These are phyloP conservation scores for Notoglanidium macrostoma DNA, from an alignment of 2,797 vertebrate genomes.

Conservation along the genomic window DNA sequence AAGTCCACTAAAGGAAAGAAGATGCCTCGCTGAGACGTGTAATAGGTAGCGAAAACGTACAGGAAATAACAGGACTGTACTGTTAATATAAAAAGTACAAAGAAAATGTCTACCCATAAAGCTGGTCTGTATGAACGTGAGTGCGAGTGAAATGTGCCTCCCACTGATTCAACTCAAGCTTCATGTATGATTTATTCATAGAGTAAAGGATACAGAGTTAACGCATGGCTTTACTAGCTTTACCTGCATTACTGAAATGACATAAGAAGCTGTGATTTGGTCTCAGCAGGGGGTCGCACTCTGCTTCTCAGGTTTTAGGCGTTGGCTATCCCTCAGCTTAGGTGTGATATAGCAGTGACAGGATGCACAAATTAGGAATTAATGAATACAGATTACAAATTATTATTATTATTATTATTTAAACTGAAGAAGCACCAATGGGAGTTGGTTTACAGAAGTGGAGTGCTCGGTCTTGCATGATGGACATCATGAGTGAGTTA, in stretches of 20 bases:
- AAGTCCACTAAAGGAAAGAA: not conserved
- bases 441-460: not conserved
- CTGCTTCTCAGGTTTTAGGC: conserved; percentile 36
- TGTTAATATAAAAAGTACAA: not conserved
- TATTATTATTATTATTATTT: too few species aligned
- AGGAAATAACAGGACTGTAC: not conserved
- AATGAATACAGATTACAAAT: not conserved
- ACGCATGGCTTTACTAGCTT: not conserved
- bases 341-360: conserved; percentile 16
- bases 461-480: not conserved
- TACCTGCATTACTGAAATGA: not conserved
- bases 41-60: not conserved
- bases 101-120: not conserved
- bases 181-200: not conserved
- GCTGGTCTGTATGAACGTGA: not conserved
- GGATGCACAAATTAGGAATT: not conserved
- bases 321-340: conserved; percentile 41
- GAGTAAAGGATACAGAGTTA: not conserved
- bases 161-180: not conserved
- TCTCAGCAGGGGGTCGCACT: conserved; percentile 31
- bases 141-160: not conserved
- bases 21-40: not conserved
- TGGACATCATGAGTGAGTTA: conserved; percentile 11
- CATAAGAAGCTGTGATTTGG: not conserved
- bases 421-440: not conserved